Percentiles rank a stretch among this genome's conserved stretches.
Evolutionary conservation across 2,888 invertebrate species (phyloP).

Genomic region (Dasysyrphus tricinctus): DNA sequence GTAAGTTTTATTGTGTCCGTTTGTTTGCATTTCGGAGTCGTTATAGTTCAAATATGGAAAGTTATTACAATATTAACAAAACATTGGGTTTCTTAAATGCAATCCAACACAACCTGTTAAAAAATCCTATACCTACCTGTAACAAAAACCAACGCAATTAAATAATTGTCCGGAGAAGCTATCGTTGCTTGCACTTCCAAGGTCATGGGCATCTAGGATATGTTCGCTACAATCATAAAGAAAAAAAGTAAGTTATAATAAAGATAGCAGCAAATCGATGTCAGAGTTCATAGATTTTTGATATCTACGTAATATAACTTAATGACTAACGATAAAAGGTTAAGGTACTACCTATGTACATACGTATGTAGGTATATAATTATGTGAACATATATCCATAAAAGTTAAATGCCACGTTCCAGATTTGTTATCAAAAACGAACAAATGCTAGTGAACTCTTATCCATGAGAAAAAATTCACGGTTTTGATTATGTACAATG

Average conservation of each 20-base stretch:
- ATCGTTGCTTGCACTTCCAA: neutral
- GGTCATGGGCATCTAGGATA: neutral
- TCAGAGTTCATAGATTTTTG: neutral
- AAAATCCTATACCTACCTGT: neutral
- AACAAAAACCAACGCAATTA: neutral
- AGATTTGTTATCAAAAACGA: no score
- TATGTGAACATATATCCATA: no score
- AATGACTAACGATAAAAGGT: no score
- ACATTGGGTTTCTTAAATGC: neutral
- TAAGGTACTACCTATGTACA: no score
- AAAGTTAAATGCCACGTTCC: neutral
- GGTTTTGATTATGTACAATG: no score
- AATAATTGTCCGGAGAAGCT: neutral
- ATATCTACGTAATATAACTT: neutral
- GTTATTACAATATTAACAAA: neutral
- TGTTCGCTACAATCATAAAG: no score
- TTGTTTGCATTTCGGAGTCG: no score
- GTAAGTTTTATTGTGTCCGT: no score
- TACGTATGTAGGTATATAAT: no score
- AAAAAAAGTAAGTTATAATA: neutral
- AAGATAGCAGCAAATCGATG: neutral
- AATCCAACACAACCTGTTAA: neutral
- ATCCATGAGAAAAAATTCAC: no score
- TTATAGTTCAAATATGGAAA: no score
- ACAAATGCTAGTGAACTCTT: no score